Evolutionary conservation across 1,140 invertebrate genomes (phyloP), one percentile per base, ranked within the genome.

Genomic region (Aethina tumida): DNA sequence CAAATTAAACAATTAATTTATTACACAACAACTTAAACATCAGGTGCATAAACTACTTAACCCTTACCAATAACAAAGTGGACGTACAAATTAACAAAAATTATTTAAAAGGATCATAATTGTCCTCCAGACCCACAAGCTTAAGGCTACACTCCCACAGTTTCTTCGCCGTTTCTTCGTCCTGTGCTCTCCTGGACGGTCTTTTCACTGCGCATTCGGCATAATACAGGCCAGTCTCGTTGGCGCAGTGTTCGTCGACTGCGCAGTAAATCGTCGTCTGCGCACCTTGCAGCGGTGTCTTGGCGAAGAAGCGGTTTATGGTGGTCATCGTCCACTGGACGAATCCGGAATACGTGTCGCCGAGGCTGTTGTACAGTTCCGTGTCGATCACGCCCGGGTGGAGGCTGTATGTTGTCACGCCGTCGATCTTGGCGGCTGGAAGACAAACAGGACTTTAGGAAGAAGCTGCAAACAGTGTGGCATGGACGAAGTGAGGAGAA

Each of bases 261-360:
- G 83, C 73, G 55, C 86, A 85, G 52, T 85, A 74, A 25, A 93
- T 64, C 2, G 77, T 76, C 1, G 86, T 89, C 60, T 89, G 85
- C 5, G 82, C 82, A 0, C 85, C 85, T 47, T 80, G 69, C 44
- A 70, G 67, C 0, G 71, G 67, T 7, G 63, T 69, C 58, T 83
- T 84, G 14, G 73, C 62, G 30, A 75, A 69, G 1, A 61, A 60
- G 15, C 42, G 56, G 0, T 56, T 19, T 0, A 66, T 1, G 7
- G 41, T 27, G 2, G 34, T 2, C 41, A 49, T 60, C 2, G 66
- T 16, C 35, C 28, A 51, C 47, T 53, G 35, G 9, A 56, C 10
- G 50, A 71, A 59, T 35, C 49, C 49, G 59, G 74, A 59, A 59
- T 56, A 28, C 0, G 69, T 62, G 2, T 64, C 55, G 43, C 73